Base-by-base conservation (phyloP, 2,797 vertebrate genomes). In the Enteromius afrohamiltoni region DNA sequence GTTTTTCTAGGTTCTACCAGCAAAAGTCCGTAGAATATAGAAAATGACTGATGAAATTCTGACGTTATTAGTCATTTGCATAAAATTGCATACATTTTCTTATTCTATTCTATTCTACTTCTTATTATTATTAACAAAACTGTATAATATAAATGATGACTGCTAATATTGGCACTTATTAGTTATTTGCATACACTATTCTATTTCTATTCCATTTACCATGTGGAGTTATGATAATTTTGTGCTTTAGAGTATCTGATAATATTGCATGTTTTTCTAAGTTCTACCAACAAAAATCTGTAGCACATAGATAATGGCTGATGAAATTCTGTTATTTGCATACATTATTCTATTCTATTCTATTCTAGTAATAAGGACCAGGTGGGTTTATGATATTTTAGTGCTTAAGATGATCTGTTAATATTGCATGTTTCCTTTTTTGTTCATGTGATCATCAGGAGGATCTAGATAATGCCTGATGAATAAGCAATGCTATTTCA, bases 401-500 rank as follows among this genome's bases (percentile, higher is more conserved):
- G 60, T 80, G 34, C 26, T 51, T 68, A 4, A 68, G 49, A 70
- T 70, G 19, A 58, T 40, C 49, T 79, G 53, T 40, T 45, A 80
- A n/a, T 81, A 49, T 81, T 73, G 53, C 69, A 75, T 3, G 60
- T 65, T 75, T 53, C 70, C 58, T 75, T 60, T 67, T 73, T 2
- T 31, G 42, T 75, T 31, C 45, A 11, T 21, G 81, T 40, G 42
- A 55, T 42, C 73, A 68, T 53, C 45, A 58, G 45, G 29, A 79
- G 79, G 84, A 84, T 45, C 73, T 83, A 70, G 71, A 85, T 62
- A 80, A 84, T 58, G 17, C 47, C 79, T 34, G 37, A 85, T 76
- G 49, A 87, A 84, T 85, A 86, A 84, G 51, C 79, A 79, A 65
- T 70, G 51, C 62, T 26, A 49, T 80, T 83, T 83, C 51, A 62